Percentiles rank a stretch among this genome's conserved stretches.
phyloP scores from a whole-genome alignment of 1,140 invertebrate genomes.

The Eumaeus atala region DNA sequence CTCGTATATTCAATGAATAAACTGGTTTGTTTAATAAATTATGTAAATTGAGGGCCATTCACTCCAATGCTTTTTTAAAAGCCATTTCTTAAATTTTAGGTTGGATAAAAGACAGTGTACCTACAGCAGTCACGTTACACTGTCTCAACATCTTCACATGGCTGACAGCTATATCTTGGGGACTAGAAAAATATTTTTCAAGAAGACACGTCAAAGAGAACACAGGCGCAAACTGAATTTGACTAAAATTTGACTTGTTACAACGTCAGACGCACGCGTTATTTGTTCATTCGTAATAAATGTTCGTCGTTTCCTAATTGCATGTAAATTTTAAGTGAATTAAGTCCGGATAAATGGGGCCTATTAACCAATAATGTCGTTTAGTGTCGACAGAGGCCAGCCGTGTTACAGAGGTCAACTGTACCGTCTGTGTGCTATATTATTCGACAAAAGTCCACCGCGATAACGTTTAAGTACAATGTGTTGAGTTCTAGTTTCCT shows the following conservation, averaged over 20 bases:
- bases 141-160: constrained; percentile 78
- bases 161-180: constrained; percentile 76
- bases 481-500: too few relatives aligned
- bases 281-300: constrained; percentile 3
- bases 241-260: not conserved
- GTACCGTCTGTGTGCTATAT: constrained; percentile 16
- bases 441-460: constrained; percentile 15
- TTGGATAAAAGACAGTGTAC: constrained; percentile 75
- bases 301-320: not conserved
- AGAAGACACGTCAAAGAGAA: constrained; percentile 18
- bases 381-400: constrained; percentile 24
- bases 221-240: constrained; percentile 24
- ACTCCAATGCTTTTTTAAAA: too few relatives aligned
- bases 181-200: constrained; percentile 62
- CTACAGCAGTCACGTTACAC: constrained; percentile 77
- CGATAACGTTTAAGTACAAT: constrained; percentile 14
- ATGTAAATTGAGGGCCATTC: not conserved
- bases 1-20: too few relatives aligned
- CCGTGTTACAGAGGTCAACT: constrained; percentile 29
- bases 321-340: constrained; percentile 21
- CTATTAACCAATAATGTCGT: constrained; percentile 32
- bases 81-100: constrained; percentile 47
- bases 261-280: not conserved
- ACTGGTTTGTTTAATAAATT: not conserved
- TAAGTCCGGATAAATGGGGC: constrained; percentile 24